A percentile compares a stretch with the other conserved stretches of the same genome.
These are phyloP conservation scores for Cephus rjabovi DNA, from an alignment of 2,888 invertebrate genomes.

Conservation along the genomic window DNA sequence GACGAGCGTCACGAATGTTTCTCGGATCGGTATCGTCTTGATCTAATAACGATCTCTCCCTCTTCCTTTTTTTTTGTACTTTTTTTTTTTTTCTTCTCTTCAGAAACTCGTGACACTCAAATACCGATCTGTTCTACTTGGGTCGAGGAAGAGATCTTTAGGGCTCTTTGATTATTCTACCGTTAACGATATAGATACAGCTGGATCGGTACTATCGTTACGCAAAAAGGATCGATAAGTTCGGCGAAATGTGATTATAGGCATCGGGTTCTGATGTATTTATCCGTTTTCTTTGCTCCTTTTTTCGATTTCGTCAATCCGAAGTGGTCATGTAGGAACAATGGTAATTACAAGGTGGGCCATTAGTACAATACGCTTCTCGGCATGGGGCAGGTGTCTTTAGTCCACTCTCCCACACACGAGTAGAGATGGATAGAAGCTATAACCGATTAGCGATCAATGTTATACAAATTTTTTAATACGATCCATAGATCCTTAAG, in stretches of 20 bases:
- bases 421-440: constrained; percentile 38
- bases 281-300: constrained; percentile 2
- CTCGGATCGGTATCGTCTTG: background rate
- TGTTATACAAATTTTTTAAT: background rate
- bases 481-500: background rate
- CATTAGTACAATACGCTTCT: constrained; percentile 48
- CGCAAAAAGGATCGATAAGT: constrained; percentile 1
- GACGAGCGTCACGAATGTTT: background rate
- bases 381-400: constrained; percentile 51
- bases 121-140: background rate
- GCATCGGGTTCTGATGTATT: constrained; percentile 2
- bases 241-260: constrained; percentile 6
- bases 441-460: background rate
- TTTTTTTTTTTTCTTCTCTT: background rate
- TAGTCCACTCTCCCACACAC: constrained; percentile 30
- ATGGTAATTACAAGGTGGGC: constrained; percentile 51
- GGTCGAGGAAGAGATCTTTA: background rate
- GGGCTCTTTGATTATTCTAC: background rate
- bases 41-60: background rate
- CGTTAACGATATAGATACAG: background rate
- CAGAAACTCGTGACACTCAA: background rate
- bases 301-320: constrained; percentile 29
- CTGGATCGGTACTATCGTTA: background rate
- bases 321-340: constrained; percentile 39
- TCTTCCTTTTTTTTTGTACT: background rate